These are phyloP conservation scores for Lota lota DNA, from an alignment of 2,113 vertebrate genomes.

Conservation along the genomic window DNA sequence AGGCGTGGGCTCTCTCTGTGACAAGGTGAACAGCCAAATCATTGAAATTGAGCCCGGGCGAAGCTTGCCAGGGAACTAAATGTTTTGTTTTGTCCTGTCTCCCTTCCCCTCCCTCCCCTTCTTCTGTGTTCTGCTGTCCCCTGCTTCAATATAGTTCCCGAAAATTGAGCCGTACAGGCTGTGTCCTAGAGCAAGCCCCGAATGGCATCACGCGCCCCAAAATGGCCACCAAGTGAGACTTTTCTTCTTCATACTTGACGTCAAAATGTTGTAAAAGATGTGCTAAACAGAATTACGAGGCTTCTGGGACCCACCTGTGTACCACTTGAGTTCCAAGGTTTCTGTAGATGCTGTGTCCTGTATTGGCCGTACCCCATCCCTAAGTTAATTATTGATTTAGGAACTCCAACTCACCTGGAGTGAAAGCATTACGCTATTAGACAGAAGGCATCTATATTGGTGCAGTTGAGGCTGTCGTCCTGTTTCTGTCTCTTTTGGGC, in stretches of 20 bases:
- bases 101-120: background rate
- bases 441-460: background rate
- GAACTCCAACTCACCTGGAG: background rate
- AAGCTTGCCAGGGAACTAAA: constrained; percentile 18
- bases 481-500: background rate
- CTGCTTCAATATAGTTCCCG: constrained; percentile 9
- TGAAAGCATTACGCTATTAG: background rate
- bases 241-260: constrained; percentile 1
- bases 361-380: background rate
- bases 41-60: background rate
- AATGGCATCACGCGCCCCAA: constrained; percentile 2
- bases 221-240: constrained; percentile 13
- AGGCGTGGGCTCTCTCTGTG: background rate
- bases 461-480: constrained; percentile 3
- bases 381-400: constrained; percentile 1
- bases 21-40: constrained; percentile 12
- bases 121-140: background rate
- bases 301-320: background rate
- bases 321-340: background rate
- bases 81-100: constrained; percentile 7
- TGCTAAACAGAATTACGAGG: background rate
- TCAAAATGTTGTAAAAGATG: too few species aligned
- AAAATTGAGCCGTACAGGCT: constrained; percentile 21
- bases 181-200: constrained; percentile 18
- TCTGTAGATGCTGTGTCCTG: background rate